Conservation (phyloP, 2,797 vertebrate species). For the Coregonus sp. region DNA sequence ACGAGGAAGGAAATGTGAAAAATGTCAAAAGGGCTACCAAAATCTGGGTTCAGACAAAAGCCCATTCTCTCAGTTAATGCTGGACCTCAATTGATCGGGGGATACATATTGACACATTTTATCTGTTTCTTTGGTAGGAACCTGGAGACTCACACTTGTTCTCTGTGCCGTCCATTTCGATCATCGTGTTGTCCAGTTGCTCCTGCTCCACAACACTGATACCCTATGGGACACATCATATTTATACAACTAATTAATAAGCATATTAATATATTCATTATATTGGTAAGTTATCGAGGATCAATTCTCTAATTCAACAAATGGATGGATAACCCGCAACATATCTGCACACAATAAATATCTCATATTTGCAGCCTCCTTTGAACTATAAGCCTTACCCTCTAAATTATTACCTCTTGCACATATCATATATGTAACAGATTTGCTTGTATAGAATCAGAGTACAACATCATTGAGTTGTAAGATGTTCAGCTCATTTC, state of each 20-base stretch:
- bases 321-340: not conserved
- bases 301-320: not conserved
- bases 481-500: not conserved
- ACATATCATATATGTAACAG: constrained; percentile 2
- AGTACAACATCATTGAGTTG: not conserved
- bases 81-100: not conserved
- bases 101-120: not conserved
- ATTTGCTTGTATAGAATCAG: not conserved
- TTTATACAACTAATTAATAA: constrained; percentile 18
- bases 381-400: not conserved
- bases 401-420: not conserved
- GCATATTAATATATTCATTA: not conserved
- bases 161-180: constrained; percentile 94
- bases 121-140: too few species aligned
- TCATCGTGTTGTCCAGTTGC: constrained; percentile 91
- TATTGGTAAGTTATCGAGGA: not conserved
- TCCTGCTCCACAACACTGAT: constrained; percentile 89
- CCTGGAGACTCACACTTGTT: constrained; percentile 88
- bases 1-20: not conserved
- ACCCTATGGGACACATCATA: constrained; percentile 45
- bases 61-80: not conserved
- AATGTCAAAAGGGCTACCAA: not conserved
- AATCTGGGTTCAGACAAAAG: not conserved
- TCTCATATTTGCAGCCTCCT: not conserved
- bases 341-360: not conserved